phyloP scores from a whole-genome alignment of 1,140 invertebrate genomes.

The Probaryconus sp. region DNA sequence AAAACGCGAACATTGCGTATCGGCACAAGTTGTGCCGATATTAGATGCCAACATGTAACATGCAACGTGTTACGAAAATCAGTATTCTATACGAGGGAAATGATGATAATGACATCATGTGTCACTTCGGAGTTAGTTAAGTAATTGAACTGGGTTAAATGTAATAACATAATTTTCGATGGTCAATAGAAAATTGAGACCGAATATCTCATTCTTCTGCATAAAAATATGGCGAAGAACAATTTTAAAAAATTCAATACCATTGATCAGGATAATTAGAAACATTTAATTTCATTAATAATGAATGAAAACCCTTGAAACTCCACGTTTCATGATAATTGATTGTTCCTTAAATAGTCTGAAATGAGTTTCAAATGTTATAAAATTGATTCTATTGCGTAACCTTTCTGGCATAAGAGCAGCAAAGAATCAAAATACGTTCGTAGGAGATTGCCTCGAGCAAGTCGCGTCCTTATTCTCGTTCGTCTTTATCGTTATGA shows the following conservation, averaged over 20 bases:
- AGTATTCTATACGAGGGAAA: conserved; percentile 16
- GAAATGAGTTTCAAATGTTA: too few relatives aligned
- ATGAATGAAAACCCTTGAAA: too few relatives aligned
- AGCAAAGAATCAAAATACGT: conserved; percentile 24
- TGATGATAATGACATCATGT: conserved; percentile 42
- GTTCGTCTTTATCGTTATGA: conserved; percentile 52
- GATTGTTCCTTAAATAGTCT: too few relatives aligned
- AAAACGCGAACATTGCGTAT: conserved; percentile 45
- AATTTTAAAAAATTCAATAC: too few relatives aligned
- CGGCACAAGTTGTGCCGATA: conserved; percentile 22
- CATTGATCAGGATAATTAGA: too few relatives aligned
- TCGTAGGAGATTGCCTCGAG: conserved; percentile 19
- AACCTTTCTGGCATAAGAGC: too few relatives aligned
- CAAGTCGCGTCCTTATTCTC: conserved; percentile 47
- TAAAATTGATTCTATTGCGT: conserved; percentile 21
- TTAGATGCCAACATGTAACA: conserved; percentile 26
- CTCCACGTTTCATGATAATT: too few relatives aligned
- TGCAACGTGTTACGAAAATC: conserved; percentile 45
- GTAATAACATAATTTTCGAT: conserved; percentile 3
- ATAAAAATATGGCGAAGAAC: too few relatives aligned
- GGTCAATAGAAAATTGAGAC: not conserved
- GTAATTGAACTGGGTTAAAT: conserved; percentile 7
- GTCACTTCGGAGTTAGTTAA: conserved; percentile 17
- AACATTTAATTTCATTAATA: too few relatives aligned
- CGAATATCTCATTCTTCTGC: too few relatives aligned